A percentile compares a stretch with the other conserved stretches of the same genome.
Conservation (phyloP, 2,113 vertebrate species). For the Aptenodytes patagonicus region DNA sequence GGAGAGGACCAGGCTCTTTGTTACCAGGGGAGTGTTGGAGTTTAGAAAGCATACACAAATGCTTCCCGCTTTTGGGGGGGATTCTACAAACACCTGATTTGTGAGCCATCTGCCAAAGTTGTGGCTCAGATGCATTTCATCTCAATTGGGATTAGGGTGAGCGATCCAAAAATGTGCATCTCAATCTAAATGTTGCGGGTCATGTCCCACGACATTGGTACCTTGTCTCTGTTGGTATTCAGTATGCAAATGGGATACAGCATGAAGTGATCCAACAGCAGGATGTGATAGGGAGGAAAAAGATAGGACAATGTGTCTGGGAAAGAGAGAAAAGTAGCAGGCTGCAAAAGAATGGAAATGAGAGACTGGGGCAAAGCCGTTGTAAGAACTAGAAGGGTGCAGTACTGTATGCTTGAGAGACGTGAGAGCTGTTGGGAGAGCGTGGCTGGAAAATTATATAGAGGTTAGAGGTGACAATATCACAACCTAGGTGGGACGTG, state of each 20-base stretch:
- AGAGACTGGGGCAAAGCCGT: not conserved
- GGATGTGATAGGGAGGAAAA: slow-evolving; percentile 35
- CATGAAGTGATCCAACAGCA: slow-evolving; percentile 21
- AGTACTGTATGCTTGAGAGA: not conserved
- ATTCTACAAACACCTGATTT: slow-evolving; percentile 61
- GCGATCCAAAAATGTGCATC: slow-evolving; percentile 32
- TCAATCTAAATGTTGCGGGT: slow-evolving; percentile 37
- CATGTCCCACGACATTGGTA: slow-evolving; percentile 60
- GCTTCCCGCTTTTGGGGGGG: not conserved
- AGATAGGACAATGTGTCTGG: not conserved
- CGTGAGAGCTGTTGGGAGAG: not conserved
- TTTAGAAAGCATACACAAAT: slow-evolving; percentile 27
- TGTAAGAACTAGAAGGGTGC: not conserved
- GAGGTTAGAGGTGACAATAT: not conserved
- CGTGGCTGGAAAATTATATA: not conserved
- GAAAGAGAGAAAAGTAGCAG: not conserved
- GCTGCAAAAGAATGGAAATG: not conserved
- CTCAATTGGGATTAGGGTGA: slow-evolving; percentile 42
- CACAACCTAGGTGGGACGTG: not conserved
- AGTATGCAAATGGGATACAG: slow-evolving; percentile 65
- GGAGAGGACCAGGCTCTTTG: not conserved
- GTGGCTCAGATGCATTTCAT: slow-evolving; percentile 26
- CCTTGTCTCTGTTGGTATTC: slow-evolving; percentile 48
- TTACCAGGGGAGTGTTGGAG: not conserved
- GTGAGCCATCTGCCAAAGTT: slow-evolving; percentile 54